Evolutionary conservation across 92 coral and sea anemone species (phyloP), one percentile per base, ranked within the genome.

Genomic region (Zoanthus sociatus): DNA sequence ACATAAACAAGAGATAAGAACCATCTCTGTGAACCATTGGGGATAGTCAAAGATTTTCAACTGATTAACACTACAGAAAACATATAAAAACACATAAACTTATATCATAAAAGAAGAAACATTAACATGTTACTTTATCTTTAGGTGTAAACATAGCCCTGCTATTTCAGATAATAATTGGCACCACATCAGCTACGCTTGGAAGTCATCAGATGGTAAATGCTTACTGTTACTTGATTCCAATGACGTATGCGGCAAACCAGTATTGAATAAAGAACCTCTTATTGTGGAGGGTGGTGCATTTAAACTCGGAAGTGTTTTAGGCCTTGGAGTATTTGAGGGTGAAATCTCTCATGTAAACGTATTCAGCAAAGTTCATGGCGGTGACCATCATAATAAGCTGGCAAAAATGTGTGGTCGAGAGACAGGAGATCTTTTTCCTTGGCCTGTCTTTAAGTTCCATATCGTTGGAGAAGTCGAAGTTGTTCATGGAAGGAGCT

Each of bases 281-380:
- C 26, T 26, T 26, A 13, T 81, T 58, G n/a, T 12, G 42, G 16
- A 75, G 1, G 85, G 85, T 14, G 85, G 85, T 46, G 33, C 16
- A 16, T 81, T 81, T 68, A 18, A 17, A 31, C 60, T 81, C 30
- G 85, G 85, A 3, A 68, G 71, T 60, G 63, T 66, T 45, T 81
- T 50, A 15, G 45, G 26, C 66, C 20, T 1, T 63, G 67, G 50
- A 5, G 26, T 14, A 6, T 76, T 64, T n/a, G 15, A 26, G 3
- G 85, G 85, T 13, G 74, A 81, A 18, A 18, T 81, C 30, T 81
- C 85, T n/a, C 85, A 42, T 71, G 73, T 81, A 33, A 81, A 81
- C 47, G 85, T 81, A 18, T 81, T 81, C 44, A 66, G 46, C 20
- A 3, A 21, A 3, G 60, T 1, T 3, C 47, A 20, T 16, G 85